Evolutionary conservation across 2,888 invertebrate species (phyloP).

Genomic region (Acanthoscelides obtectus): DNA sequence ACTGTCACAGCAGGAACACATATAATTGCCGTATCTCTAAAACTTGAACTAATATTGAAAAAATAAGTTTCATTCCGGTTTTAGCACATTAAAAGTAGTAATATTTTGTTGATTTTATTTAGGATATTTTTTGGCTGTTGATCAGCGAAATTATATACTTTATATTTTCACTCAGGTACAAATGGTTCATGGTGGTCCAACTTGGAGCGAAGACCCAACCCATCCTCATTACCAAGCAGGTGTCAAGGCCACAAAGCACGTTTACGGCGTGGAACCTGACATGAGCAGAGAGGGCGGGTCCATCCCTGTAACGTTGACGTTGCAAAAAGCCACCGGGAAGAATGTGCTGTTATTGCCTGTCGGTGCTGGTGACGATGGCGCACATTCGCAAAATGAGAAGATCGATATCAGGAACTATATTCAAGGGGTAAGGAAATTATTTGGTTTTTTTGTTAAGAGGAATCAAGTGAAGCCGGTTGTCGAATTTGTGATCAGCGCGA

Average conservation of each 20-base stretch:
- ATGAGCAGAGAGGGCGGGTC: conserved; percentile 96
- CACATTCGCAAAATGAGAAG: conserved; percentile 99
- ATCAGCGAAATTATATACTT: too few species aligned
- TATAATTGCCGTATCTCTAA: too few species aligned
- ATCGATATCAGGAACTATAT: conserved; percentile 89
- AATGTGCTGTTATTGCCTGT: conserved; percentile 93
- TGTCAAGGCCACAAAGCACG: conserved; percentile 71
- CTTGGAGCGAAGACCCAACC: conserved; percentile 90
- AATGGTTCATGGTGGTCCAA: conserved; percentile 62
- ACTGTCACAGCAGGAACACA: too few species aligned
- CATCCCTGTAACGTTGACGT: conserved; percentile 92
- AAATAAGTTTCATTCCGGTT: too few species aligned
- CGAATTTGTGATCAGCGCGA: too few species aligned
- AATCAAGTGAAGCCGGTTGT: too few species aligned
- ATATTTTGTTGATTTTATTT: not conserved
- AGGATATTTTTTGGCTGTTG: not conserved
- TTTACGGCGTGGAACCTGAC: conserved; percentile 88
- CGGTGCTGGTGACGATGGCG: conserved; percentile 94
- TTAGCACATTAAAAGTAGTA: too few species aligned
- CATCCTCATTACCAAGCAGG: conserved; percentile 93
- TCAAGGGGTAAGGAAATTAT: conserved; percentile 69
- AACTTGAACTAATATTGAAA: too few species aligned
- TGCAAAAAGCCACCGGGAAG: conserved; percentile 87
- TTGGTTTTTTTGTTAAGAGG: too few species aligned
- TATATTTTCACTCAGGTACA: conserved; percentile 23